Conservation (phyloP, 2,797 vertebrate species). For the Sebastes minor region DNA sequence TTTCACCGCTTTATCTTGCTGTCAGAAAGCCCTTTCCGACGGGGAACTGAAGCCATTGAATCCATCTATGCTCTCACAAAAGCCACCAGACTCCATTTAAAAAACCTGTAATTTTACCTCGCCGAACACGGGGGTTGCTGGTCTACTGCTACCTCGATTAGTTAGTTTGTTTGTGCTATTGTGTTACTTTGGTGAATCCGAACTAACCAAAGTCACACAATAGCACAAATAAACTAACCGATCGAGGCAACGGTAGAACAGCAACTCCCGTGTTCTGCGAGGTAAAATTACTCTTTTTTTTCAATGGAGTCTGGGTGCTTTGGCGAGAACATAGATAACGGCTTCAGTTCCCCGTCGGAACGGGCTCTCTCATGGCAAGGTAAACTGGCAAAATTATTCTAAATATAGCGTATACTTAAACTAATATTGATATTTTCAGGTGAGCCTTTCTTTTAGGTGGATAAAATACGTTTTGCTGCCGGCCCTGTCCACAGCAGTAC, state of each 20-base stretch:
- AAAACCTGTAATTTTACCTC: not conserved
- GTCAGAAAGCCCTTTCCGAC: not conserved
- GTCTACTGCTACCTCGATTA: too few relatives aligned
- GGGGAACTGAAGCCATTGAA: rapidly evolving
- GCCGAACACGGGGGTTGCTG: too few relatives aligned
- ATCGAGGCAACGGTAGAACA: too few relatives aligned
- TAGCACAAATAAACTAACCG: too few relatives aligned
- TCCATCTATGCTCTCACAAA: not conserved
- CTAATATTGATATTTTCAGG: not conserved
- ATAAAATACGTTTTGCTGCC: not conserved
- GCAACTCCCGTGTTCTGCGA: too few relatives aligned
- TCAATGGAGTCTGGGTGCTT: too few relatives aligned
- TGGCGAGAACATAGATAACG: too few relatives aligned
- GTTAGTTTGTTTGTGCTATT: too few relatives aligned
- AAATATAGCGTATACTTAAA: not conserved
- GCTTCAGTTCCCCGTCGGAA: too few relatives aligned
- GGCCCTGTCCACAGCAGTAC: not conserved
- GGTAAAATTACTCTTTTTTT: too few relatives aligned
- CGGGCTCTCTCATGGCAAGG: not conserved
- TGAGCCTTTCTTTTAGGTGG: not conserved
- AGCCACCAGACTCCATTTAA: not conserved
- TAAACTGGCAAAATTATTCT: not conserved
- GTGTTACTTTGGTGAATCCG: too few relatives aligned
- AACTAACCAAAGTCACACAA: too few relatives aligned
- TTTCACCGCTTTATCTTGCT: not conserved